Percentiles rank a stretch among this genome's conserved stretches.
phyloP scores from a whole-genome alignment of 2,113 vertebrate genomes.

The Scytalopus superciliaris region DNA sequence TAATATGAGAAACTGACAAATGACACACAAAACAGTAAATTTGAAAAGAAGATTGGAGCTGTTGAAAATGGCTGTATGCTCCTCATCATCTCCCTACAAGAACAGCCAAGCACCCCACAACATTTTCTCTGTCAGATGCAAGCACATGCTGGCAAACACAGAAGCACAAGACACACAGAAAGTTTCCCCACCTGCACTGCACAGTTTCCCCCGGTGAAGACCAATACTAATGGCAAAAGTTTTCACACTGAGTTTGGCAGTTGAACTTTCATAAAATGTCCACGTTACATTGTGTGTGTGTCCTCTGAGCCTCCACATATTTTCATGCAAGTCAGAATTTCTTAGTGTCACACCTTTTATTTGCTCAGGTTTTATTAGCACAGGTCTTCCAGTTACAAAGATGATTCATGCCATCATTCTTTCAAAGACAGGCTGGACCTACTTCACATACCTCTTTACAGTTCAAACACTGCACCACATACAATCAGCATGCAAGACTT shows the following conservation, averaged over 20 bases:
- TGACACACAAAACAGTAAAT: not conserved
- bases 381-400: not conserved
- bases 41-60: not conserved
- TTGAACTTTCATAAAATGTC: not conserved
- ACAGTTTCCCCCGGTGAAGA: not conserved
- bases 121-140: not conserved
- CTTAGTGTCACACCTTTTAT: not conserved
- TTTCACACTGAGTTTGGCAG: not conserved
- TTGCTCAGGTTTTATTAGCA: not conserved
- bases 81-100: not conserved
- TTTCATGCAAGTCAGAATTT: not conserved
- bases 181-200: not conserved
- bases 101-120: not conserved
- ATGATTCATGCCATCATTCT: not conserved
- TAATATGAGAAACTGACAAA: not conserved
- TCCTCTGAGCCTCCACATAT: not conserved
- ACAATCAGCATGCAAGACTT: not conserved
- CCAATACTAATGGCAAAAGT: not conserved
- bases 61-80: not conserved
- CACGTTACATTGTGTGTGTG: not conserved
- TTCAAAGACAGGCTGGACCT: not conserved
- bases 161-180: not conserved
- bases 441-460: not conserved
- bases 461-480: not conserved
- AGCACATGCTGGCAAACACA: not conserved